Evolutionary conservation across 1,140 invertebrate species (phyloP).

Genomic region (Drosophila bipectinata): DNA sequence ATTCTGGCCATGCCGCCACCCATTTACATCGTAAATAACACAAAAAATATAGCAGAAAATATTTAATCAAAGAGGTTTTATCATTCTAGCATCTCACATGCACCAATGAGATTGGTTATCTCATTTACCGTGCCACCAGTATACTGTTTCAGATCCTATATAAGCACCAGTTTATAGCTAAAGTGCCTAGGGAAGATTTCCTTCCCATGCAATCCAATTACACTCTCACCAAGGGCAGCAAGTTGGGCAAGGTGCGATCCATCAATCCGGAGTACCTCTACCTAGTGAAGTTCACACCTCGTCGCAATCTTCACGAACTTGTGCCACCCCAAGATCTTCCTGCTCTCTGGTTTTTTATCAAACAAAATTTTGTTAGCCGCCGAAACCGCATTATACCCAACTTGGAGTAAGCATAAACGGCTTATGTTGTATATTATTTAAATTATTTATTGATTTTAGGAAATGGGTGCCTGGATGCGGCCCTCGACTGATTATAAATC

Average conservation of each 20-base stretch:
- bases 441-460: conserved; percentile 73
- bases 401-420: conserved; percentile 85
- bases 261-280: conserved; percentile 85
- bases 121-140: conserved; percentile 84
- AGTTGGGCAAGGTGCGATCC: conserved; percentile 70
- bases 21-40: conserved; percentile 84
- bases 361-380: conserved; percentile 86
- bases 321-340: conserved; percentile 85
- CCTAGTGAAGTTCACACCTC: conserved; percentile 85
- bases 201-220: conserved; percentile 85
- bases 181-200: conserved; percentile 85
- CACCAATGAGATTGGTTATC: conserved; percentile 74
- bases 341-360: conserved; percentile 86
- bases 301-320: conserved; percentile 84
- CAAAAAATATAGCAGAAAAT: neutral
- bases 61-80: neutral
- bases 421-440: neutral
- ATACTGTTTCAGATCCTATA: conserved; percentile 86
- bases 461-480: conserved; percentile 88
- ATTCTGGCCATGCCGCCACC: conserved; percentile 85
- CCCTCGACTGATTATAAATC: conserved; percentile 85
- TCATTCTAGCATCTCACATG: conserved; percentile 65
- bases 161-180: conserved; percentile 84
- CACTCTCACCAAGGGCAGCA: conserved; percentile 59
- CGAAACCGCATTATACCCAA: conserved; percentile 86